phyloP scores from a whole-genome alignment of 2,888 invertebrate species.

The Dimorphilus gyrociliatus region DNA sequence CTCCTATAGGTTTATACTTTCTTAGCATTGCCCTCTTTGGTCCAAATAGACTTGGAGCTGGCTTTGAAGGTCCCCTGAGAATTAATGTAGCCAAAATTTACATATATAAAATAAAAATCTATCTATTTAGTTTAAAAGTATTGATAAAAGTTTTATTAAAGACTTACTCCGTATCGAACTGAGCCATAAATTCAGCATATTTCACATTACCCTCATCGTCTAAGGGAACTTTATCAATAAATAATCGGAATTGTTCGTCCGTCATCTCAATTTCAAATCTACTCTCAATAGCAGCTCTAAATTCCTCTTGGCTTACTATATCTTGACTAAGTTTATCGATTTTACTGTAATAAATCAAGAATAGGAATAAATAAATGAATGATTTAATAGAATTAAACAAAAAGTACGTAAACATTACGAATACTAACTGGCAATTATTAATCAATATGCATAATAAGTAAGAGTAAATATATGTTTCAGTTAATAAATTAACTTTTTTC shows the following conservation, averaged over 20 bases:
- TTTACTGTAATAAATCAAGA: conserved; percentile 16
- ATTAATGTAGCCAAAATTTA: conserved; percentile 1
- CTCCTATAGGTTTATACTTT: too few relatives aligned
- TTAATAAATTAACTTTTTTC: conserved; percentile 2
- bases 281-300: conserved; percentile 34
- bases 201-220: conserved; percentile 30
- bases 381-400: conserved; percentile 3
- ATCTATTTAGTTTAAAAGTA: too few relatives aligned
- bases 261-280: conserved; percentile 27
- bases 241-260: conserved; percentile 26
- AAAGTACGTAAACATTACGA: conserved; percentile 1
- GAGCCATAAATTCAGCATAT: conserved; percentile 34
- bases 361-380: not conserved
- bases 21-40: not conserved
- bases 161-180: conserved; percentile 34
- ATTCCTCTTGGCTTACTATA: conserved; percentile 30
- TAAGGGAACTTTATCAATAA: conserved; percentile 29
- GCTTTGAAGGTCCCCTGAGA: conserved; percentile 23
- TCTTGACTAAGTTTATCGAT: conserved; percentile 30
- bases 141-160: too few relatives aligned
- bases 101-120: too few relatives aligned
- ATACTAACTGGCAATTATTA: too few relatives aligned
- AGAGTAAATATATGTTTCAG: too few relatives aligned
- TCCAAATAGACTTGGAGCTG: conserved; percentile 25
- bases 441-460: not conserved